These are phyloP conservation scores for Gandaritis pyraliata DNA, from an alignment of 2,888 invertebrate species.

Conservation along the genomic window DNA sequence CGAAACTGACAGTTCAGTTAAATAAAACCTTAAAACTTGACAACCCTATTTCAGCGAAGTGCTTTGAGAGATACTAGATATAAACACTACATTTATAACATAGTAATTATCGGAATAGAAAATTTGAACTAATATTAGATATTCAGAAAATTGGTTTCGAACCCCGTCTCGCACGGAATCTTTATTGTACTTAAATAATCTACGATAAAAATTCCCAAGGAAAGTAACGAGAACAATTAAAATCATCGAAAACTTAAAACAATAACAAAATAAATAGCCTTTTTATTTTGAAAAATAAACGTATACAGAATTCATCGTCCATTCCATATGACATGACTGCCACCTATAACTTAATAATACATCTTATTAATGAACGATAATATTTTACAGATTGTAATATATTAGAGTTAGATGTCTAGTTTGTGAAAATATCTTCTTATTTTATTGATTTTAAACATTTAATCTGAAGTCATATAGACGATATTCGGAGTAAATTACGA, in stretches of 20 bases:
- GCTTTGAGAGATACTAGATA: too few relatives aligned
- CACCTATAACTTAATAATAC: constrained; percentile 17
- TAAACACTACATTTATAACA: constrained; percentile 14
- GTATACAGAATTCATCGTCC: constrained; percentile 52
- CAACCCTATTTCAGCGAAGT: neutral
- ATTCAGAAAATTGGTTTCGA: constrained; percentile 32
- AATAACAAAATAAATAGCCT: constrained; percentile 82
- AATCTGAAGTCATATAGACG: constrained; percentile 59
- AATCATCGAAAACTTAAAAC: constrained; percentile 81
- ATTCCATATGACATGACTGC: constrained; percentile 47
- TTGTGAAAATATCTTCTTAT: constrained; percentile 37
- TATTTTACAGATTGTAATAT: constrained; percentile 36
- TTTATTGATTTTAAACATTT: constrained; percentile 25
- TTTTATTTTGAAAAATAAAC: constrained; percentile 60
- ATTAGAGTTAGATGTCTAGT: constrained; percentile 22
- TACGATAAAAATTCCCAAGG: constrained; percentile 81
- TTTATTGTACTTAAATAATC: constrained; percentile 68
- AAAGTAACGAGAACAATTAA: constrained; percentile 83
- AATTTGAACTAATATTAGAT: constrained; percentile 7
- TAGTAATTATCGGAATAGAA: constrained; percentile 17
- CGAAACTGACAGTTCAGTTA: too few relatives aligned
- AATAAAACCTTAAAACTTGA: neutral
- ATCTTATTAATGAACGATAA: constrained; percentile 33
- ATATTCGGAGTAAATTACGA: constrained; percentile 58
- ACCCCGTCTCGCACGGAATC: constrained; percentile 56